Conservation (phyloP, 2,797 vertebrate species). For the Miichthys miiuy region DNA sequence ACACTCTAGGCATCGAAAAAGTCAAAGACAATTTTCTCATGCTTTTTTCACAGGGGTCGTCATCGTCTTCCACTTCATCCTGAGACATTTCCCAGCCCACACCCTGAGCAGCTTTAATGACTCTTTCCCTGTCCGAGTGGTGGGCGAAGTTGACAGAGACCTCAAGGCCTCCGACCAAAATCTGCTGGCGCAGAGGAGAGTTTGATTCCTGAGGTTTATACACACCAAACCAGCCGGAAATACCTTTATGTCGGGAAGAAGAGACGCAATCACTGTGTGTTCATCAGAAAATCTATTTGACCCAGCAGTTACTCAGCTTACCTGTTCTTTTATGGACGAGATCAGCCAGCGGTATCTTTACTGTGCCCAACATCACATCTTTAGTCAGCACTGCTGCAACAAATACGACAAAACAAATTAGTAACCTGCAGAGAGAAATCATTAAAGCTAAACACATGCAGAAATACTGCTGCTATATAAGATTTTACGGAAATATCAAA, state of each 20-base stretch:
- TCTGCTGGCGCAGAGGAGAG: conserved; percentile 69
- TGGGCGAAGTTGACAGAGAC: conserved; percentile 89
- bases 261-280: neutral
- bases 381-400: conserved; percentile 49
- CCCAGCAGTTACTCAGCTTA: conserved; percentile 28
- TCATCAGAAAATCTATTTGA: neutral
- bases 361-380: conserved; percentile 81
- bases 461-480: neutral
- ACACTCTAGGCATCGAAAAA: conserved; percentile 87
- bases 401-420: conserved; percentile 7
- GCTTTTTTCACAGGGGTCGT: conserved; percentile 51
- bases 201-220: conserved; percentile 72
- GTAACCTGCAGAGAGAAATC: neutral
- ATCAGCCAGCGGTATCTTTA: conserved; percentile 81
- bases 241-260: conserved; percentile 80
- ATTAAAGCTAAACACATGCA: neutral
- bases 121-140: conserved; percentile 88
- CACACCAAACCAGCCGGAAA: conserved; percentile 94
- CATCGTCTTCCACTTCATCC: conserved; percentile 56
- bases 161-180: conserved; percentile 91
- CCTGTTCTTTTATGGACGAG: conserved; percentile 85
- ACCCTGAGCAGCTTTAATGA: conserved; percentile 87
- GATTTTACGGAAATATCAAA: conserved; percentile 5
- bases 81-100: conserved; percentile 86
- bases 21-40: conserved; percentile 75